Evolutionary conservation across 1,140 invertebrate genomes (phyloP).

Genomic region (Littorina saxatilis): DNA sequence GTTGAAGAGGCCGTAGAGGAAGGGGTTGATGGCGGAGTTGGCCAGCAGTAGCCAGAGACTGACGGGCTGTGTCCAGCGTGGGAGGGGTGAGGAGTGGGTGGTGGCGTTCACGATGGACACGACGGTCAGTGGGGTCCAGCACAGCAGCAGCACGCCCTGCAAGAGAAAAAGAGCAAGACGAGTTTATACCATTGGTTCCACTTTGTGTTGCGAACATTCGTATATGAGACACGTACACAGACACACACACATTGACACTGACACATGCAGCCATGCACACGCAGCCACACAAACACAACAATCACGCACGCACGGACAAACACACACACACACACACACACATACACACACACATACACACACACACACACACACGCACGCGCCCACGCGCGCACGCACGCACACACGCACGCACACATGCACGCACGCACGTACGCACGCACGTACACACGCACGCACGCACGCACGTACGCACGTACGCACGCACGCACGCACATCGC

Average conservation of each 20-base stretch:
- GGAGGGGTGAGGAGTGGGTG: not conserved
- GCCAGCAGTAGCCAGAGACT: slow-evolving; percentile 57
- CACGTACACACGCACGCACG: slow-evolving; percentile 30
- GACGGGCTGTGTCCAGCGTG: slow-evolving; percentile 36
- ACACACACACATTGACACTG: too few species aligned
- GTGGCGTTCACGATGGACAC: slow-evolving; percentile 49
- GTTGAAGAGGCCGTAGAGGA: slow-evolving; percentile 67
- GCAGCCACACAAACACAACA: too few species aligned
- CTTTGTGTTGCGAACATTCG: too few species aligned
- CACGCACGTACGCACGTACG: slow-evolving; percentile 20
- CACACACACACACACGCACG: slow-evolving; percentile 38
- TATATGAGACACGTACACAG: too few species aligned
- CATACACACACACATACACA: slow-evolving; percentile 29
- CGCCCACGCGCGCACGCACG: too few species aligned
- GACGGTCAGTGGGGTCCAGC: slow-evolving; percentile 63
- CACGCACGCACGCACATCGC: slow-evolving; percentile 11
- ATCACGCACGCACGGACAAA: too few species aligned
- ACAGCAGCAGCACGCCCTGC: slow-evolving; percentile 57
- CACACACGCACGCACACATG: slow-evolving; percentile 25
- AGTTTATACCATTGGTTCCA: too few species aligned
- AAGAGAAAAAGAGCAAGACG: slow-evolving; percentile 17
- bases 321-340: not conserved
- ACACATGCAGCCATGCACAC: too few species aligned
- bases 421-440: slow-evolving; percentile 7
- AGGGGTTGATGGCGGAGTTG: slow-evolving; percentile 66